Evolutionary conservation across 2,113 vertebrate genomes (phyloP).

Genomic region (Urocolius indicus): DNA sequence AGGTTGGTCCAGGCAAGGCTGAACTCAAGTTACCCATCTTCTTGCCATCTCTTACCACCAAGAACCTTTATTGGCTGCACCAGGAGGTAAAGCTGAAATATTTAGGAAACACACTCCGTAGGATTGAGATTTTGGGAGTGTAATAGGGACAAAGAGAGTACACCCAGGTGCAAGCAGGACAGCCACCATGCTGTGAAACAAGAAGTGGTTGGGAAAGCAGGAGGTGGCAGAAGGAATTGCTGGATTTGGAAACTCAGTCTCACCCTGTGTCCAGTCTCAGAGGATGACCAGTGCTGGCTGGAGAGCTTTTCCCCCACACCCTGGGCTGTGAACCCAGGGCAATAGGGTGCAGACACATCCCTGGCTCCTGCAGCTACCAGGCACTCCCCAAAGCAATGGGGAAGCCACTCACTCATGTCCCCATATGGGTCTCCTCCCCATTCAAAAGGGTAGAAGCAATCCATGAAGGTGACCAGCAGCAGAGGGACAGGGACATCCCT

Average conservation of each 20-base stretch:
- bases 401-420: not conserved
- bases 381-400: fast-evolving
- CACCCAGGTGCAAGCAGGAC: not conserved
- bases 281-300: not conserved
- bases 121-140: not conserved
- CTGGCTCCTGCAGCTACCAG: not conserved
- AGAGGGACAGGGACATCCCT: not conserved
- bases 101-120: not conserved
- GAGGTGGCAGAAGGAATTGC: not conserved
- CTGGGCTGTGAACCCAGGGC: not conserved
- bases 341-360: not conserved
- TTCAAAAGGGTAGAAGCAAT: not conserved
- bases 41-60: no score
- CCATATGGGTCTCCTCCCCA: fast-evolving
- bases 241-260: not conserved
- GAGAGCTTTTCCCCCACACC: not conserved
- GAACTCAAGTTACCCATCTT: not conserved
- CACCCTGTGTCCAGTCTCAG: fast-evolving
- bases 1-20: not conserved
- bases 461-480: not conserved
- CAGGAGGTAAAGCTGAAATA: not conserved
- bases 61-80: not conserved
- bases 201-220: not conserved
- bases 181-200: not conserved
- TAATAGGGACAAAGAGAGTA: fast-evolving